These are phyloP conservation scores for Bos taurus DNA, from an alignment of 2,113 vertebrate genomes.

Conservation along the genomic window ARS-UCD2.0 NC_037329.1:33418001-33418500, in stretches of 20 bases:
- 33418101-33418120: background rate
- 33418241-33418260: too few relatives aligned
- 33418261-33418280: too few relatives aligned
- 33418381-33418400: background rate
- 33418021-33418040: background rate
- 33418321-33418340: background rate
- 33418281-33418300: background rate
- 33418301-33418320: background rate
- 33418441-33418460: background rate
- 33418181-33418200: too few relatives aligned
- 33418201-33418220: too few relatives aligned
- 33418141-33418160: background rate
- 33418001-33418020: background rate
- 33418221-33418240: too few relatives aligned
- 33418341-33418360: background rate
- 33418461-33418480: background rate
- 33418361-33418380: background rate
- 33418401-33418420: background rate
- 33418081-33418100: background rate
- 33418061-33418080: background rate
- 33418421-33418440: background rate
- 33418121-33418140: too few relatives aligned
- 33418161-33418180: too few relatives aligned
- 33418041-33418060: background rate
- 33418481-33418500: background rate